Base-by-base conservation (phyloP, 2,888 invertebrate species). In the Deilephila porcellus region DNA sequence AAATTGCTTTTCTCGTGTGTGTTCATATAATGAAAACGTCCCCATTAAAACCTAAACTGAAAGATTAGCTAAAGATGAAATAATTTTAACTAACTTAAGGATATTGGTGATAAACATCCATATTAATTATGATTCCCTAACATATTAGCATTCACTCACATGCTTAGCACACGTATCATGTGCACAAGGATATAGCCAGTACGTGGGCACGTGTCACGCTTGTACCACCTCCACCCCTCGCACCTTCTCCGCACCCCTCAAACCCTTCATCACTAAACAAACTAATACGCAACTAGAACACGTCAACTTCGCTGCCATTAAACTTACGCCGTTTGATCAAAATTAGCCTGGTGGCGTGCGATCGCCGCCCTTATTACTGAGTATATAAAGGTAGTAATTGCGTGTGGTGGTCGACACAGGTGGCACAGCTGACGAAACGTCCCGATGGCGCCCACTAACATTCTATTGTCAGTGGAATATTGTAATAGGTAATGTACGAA, bases 271-370 rank as follows among this genome's bases (percentile, higher is more conserved):
- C 67, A 67, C 45, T 64, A 64, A 64, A 64, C 67, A 67, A 67
- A 67, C 67, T 67, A 64, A 45, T 67, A 67, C 67, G 67, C 67
- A 67, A 52, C 67, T 67, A 67, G 20, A 64, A 64, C 52, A 67
- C 67, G 67, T 67, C 67, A 52, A 52, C 67, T 67, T 52, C 67
- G 20, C 67, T 25, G 17, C 67, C 52, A 67, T 67, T 25, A 67
- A 67, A 67, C 52, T 67, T 67, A 67, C 67, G 52, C 67, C 45
- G 67, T 67, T 67, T 67, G 67, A 67, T 67, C 67, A 67, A 67
- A 67, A 67, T 67, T 67, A 25, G 67, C 52, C 45, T 45, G 6
- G 25, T 45, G 20, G 6, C 67, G 25, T 4, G 45, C 67, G 67
- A 67, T 67, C 25, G 17, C 25, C 45, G 25, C 25, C 25, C 25